Evolutionary conservation across 2,113 vertebrate species (phyloP), one percentile per base, ranked within the genome.

Genomic region (Saccopteryx leptura): DNA sequence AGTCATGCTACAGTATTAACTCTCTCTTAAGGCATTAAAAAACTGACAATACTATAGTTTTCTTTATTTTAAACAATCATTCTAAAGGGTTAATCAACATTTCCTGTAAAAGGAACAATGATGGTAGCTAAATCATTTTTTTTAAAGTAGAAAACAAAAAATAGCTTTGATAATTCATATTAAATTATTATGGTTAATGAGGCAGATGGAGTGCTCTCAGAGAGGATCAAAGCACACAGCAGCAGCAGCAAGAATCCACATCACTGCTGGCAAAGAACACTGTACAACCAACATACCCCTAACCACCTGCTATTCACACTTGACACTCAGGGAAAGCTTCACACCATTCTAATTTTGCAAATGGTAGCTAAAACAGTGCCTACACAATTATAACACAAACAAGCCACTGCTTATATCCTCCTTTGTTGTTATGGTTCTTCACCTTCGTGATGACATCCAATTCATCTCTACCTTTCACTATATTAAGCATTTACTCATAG

Each of bases 131-230:
- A 97, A 94, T 91, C 7, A 78, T 71, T 86, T 95, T 95, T 87
- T 31, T 75, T 89, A 95, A 96, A 93, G 65, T 82, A 91, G 95
- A 94, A 89, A 95, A 97, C 81, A 96, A 96, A 92, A 97, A 96
- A 95, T 94, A 96, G 91, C 93, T 96, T 98, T 82, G 96, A 94
- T 97, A 98, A 97, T 95, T 98, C 95, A 96, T 96, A 97, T 96
- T 96, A 95, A 98, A 93, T 96, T 93, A 65, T 74, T 96, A 26
- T 84, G 93, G 95, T 97, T 98, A 97, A 98, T 97, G 94, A 97
- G 93, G 96, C 93, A 96, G 96, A 96, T 87, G 74, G 96, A 98
- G 86, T 83, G 86, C 93, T 96, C 96, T 96, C 97, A 26, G 89
- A 94, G 95, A 96, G 89, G 60, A 86, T 72, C 82, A 96, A 95